Evolutionary conservation across 1,140 invertebrate genomes (phyloP), one percentile per base, ranked within the genome.

Genomic region (Diploscapter pachys): DNA sequence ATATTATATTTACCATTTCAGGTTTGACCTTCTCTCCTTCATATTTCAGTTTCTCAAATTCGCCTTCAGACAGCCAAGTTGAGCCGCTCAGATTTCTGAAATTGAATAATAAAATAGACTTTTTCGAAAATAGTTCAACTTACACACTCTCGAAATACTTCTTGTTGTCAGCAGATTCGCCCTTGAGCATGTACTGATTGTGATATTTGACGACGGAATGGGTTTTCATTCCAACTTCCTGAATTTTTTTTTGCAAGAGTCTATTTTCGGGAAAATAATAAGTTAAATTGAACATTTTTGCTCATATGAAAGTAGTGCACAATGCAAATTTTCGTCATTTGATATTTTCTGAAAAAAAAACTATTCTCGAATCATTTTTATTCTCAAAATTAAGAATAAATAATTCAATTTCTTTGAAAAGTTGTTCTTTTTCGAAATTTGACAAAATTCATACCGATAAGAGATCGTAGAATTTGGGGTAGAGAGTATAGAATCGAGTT

Each of bases 391-490:
- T 31, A 31, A 31, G 31, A 31, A 31, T 31, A 31, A 31, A 31
- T 31, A 31, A 31, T 1, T 31, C 31, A 31, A 31, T 31, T 31
- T 31, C 31, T 31, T 31, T 31, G 31, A 31, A 31, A 31, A 31
- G 31, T 31, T 31, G 31, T 31, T 31, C 31, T 31, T 31, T 31
- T 1, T 31, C 31, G 31, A 31, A 31, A 31, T 31, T 31, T 31
- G 31, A 31, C 31, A 31, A 31, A 31, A 31, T 1, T 31, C 31
- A 31, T 31, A 84, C 82, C 54, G 83, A 82, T 48, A 84, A 61
- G 11, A 85, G 72, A 4, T 57, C 53, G 65, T 84, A 84, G 13
- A 85, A 85, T 59, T 76, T 79, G 13, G 83, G 83, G 50, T 66
- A 76, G 8, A 82, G 63, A 52, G 83, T 84, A 57, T 76, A 84